phyloP scores from a whole-genome alignment of 2,888 invertebrate genomes.

The Anorthoa munda region DNA sequence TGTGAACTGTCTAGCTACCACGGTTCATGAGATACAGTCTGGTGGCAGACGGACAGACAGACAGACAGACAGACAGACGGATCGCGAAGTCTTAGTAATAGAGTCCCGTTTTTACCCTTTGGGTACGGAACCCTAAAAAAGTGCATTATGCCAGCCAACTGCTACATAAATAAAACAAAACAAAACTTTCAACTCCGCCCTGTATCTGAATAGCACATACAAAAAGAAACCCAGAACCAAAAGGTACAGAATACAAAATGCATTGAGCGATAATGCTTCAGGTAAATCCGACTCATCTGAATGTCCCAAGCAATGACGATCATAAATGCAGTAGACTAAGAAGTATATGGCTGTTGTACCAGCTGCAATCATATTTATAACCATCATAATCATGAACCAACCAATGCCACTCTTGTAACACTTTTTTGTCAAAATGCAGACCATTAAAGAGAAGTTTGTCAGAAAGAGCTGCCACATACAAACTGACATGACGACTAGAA shows the following conservation, averaged over 20 bases:
- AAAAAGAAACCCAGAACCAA: constrained; percentile 9
- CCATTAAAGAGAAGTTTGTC: background rate
- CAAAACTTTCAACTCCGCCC: background rate
- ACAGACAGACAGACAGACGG: no score
- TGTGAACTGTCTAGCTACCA: no score
- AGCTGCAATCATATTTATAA: background rate
- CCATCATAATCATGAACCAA: background rate
- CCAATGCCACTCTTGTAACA: background rate
- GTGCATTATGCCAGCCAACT: no score
- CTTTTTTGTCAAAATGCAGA: background rate
- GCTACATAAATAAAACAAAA: constrained; percentile 20
- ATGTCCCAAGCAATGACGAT: background rate
- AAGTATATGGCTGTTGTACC: background rate
- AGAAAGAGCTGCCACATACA: constrained; percentile 4
- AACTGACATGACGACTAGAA: background rate
- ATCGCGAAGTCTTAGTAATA: no score
- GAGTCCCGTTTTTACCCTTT: no score
- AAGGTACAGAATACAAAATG: background rate
- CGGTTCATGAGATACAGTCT: no score
- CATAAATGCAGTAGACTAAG: background rate
- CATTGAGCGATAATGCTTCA: constrained; percentile 4
- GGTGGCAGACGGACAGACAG: no score
- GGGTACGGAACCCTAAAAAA: no score
- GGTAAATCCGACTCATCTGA: background rate
- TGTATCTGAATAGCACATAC: constrained; percentile 22